These are phyloP conservation scores for Pogona vitticeps DNA, from an alignment of 2,113 vertebrate genomes.

Conservation along the genomic window DNA sequence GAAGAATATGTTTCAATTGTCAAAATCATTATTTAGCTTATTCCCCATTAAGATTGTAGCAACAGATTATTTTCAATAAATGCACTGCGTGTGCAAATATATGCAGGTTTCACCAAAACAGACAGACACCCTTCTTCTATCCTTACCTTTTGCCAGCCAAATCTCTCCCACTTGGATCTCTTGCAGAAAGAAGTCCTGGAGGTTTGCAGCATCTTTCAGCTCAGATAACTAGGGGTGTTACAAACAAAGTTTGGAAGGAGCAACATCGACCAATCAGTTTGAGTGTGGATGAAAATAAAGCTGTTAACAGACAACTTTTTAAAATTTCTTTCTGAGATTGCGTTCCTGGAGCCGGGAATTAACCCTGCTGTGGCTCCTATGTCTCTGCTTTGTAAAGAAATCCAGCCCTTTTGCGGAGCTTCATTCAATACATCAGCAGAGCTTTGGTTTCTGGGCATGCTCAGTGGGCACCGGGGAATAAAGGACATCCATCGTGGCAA, in stretches of 20 bases:
- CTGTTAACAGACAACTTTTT: not conserved
- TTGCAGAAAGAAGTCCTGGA: constrained; percentile 57
- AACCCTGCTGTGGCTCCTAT: not conserved
- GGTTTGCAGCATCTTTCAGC: constrained; percentile 45
- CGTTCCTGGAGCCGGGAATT: not conserved
- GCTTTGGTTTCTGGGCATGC: not conserved
- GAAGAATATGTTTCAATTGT: rapidly evolving
- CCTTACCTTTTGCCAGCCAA: constrained; percentile 57
- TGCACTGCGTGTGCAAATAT: not conserved
- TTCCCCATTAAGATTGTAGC: not conserved
- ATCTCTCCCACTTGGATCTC: constrained; percentile 57
- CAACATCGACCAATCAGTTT: not conserved
- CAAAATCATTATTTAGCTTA: not conserved
- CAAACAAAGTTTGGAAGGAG: constrained; percentile 16
- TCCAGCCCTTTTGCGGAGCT: not conserved
- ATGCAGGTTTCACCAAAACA: not conserved
- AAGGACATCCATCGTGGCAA: not conserved
- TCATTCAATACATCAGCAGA: too few relatives aligned
- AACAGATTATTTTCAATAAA: not conserved
- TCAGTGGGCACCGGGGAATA: not conserved
- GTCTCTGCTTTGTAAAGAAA: not conserved
- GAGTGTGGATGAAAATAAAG: not conserved
- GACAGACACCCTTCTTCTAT: not conserved
- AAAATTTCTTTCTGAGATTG: not conserved
- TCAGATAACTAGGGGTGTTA: constrained; percentile 42